Percentiles rank a stretch among this genome's conserved stretches.
Conservation (phyloP, 2,113 vertebrate species). For the Mirza zaza region DNA sequence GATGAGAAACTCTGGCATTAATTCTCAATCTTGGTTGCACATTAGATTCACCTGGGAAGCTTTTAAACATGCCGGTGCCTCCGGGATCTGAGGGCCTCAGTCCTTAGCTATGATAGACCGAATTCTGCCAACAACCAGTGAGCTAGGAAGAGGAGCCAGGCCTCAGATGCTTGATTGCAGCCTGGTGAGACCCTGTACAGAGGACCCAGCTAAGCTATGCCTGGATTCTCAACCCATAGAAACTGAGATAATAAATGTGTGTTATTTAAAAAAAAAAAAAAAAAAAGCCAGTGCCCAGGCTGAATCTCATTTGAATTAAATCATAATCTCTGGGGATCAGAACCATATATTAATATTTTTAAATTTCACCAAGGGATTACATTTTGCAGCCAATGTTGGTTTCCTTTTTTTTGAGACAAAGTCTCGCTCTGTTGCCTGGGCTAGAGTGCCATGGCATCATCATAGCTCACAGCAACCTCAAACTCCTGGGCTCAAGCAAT, state of each 20-base stretch:
- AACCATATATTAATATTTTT: neutral
- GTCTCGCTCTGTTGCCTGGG: too few relatives aligned
- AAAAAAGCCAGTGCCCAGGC: neutral
- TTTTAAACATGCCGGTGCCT: constrained; percentile 18
- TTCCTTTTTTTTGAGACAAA: too few relatives aligned
- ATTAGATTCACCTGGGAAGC: neutral
- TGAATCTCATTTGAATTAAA: neutral
- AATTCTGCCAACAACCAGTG: neutral
- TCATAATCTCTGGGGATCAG: neutral
- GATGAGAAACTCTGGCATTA: neutral
- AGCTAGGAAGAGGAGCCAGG: neutral
- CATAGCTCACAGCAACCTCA: too few relatives aligned
- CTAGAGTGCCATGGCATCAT: too few relatives aligned
- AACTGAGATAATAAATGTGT: neutral
- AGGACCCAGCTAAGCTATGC: neutral
- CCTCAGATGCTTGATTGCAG: neutral
- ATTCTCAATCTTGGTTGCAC: neutral
- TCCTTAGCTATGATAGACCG: neutral
- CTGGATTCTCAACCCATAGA: neutral
- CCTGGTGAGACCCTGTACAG: neutral
- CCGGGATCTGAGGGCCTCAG: neutral
- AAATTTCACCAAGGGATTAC: neutral
- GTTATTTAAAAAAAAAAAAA: too few relatives aligned
- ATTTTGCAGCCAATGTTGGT: neutral
- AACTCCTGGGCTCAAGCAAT: too few relatives aligned